phyloP scores from a whole-genome alignment of 2,888 invertebrate species.

The Autographa pulchrina region DNA sequence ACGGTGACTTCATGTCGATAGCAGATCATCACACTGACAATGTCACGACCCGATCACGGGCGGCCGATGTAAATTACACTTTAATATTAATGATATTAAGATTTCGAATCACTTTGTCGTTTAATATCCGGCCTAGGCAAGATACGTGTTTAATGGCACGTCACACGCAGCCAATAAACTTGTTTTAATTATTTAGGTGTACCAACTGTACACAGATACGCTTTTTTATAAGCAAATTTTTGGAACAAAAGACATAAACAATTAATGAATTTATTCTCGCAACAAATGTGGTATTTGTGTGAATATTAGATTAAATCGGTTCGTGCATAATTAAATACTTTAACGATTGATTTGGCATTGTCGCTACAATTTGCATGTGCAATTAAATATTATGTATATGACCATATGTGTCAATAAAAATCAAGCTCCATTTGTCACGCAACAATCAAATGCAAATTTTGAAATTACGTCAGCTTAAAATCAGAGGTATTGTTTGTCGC shows the following conservation, averaged over 20 bases:
- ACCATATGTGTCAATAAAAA: slow-evolving; percentile 55
- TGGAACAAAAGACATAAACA: slow-evolving; percentile 12
- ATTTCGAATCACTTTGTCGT: slow-evolving; percentile 30
- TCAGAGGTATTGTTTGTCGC: slow-evolving; percentile 83
- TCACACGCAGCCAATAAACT: slow-evolving; percentile 28
- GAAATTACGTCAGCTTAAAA: slow-evolving; percentile 72
- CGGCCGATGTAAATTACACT: slow-evolving; percentile 45
- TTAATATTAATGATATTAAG: slow-evolving; percentile 38
- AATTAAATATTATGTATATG: slow-evolving; percentile 36
- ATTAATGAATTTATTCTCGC: slow-evolving; percentile 38
- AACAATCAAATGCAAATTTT: slow-evolving; percentile 68
- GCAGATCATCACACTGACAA: slow-evolving; percentile 73
- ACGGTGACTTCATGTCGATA: slow-evolving; percentile 80
- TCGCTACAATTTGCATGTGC: slow-evolving; percentile 37
- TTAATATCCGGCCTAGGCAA: slow-evolving; percentile 12
- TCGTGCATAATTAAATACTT: slow-evolving; percentile 8
- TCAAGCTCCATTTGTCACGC: slow-evolving; percentile 65
- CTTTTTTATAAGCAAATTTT: slow-evolving; percentile 27
- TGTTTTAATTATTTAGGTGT: slow-evolving; percentile 25
- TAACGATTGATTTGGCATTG: slow-evolving; percentile 42
- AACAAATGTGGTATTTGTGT: slow-evolving; percentile 17
- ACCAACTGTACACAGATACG: slow-evolving; percentile 9
- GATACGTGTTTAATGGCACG: slow-evolving; percentile 29
- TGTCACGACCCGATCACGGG: slow-evolving; percentile 72
- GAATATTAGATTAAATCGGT: slow-evolving; percentile 11